Percentiles rank a stretch among this genome's conserved stretches.
Evolutionary conservation across 1,140 invertebrate genomes (phyloP).

Genomic region (Apis dorsata): DNA sequence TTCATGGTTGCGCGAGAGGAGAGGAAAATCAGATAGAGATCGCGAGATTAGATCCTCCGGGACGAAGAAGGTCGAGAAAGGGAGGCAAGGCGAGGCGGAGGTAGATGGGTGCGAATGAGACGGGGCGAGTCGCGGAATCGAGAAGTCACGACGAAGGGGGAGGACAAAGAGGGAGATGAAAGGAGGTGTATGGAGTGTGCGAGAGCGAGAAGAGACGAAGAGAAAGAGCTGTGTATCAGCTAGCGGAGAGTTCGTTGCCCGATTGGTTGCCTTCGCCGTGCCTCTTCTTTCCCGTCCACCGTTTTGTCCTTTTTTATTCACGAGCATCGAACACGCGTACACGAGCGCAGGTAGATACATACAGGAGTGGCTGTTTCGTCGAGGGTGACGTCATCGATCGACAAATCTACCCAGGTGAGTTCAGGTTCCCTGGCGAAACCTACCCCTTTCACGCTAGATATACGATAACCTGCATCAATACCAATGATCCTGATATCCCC

Average conservation of each 20-base stretch:
- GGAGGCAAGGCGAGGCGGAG: not conserved
- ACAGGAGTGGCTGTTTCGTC: constrained; percentile 48
- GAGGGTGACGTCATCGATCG: constrained; percentile 60
- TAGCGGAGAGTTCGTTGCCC: constrained; percentile 62
- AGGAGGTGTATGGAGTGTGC: not conserved
- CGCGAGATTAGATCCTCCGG: constrained; percentile 39
- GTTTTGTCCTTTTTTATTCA: constrained; percentile 54
- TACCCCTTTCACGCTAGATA: not conserved
- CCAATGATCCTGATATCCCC: not conserved
- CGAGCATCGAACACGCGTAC: constrained; percentile 45
- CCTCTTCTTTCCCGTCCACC: constrained; percentile 39
- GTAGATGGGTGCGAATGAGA: not conserved
- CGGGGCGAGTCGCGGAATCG: constrained; percentile 12
- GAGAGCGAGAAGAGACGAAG: constrained; percentile 18
- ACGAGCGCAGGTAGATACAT: constrained; percentile 24
- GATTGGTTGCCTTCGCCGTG: constrained; percentile 57
- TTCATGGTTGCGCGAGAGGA: constrained; percentile 12
- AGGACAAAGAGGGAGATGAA: not conserved
- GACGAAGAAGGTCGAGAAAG: constrained; percentile 10
- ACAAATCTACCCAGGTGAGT: constrained; percentile 53
- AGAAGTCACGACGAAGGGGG: not conserved
- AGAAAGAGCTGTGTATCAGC: constrained; percentile 48
- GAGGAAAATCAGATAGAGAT: constrained; percentile 41
- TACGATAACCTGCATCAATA: constrained; percentile 16
- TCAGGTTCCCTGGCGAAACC: constrained; percentile 42